These are phyloP conservation scores for Protosalanx chinensis DNA, from an alignment of 2,797 vertebrate species.

Conservation along the genomic window DNA sequence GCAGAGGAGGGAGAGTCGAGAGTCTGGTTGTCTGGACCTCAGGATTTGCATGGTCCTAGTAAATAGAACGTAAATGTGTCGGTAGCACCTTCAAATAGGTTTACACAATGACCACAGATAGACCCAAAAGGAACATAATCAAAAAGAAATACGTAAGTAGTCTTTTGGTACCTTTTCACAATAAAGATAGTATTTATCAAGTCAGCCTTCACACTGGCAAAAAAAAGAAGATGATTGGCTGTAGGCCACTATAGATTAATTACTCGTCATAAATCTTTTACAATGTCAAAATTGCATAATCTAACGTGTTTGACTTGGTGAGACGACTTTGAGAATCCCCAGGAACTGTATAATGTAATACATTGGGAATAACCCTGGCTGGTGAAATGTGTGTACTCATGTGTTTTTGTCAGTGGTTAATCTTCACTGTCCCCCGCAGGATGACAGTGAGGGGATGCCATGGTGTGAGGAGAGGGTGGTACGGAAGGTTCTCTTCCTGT, in stretches of 20 bases:
- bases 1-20: neutral
- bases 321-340: neutral
- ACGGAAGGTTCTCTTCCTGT: slow-evolving; percentile 86
- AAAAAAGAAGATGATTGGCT: neutral
- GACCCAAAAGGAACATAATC: slow-evolving; percentile 17
- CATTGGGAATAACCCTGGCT: neutral
- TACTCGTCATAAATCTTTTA: neutral
- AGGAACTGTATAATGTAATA: neutral
- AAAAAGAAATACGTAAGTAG: slow-evolving; percentile 16
- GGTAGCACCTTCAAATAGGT: neutral
- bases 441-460: slow-evolving; percentile 88
- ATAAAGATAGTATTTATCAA: neutral
- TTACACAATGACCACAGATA: slow-evolving; percentile 13
- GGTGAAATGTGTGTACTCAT: neutral
- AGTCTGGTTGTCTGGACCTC: neutral
- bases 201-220: neutral
- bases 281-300: neutral
- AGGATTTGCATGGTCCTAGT: slow-evolving; percentile 9
- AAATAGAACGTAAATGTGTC: slow-evolving; percentile 8
- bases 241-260: neutral
- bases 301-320: neutral
- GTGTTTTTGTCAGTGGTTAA: neutral
- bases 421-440: slow-evolving; percentile 57
- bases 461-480: slow-evolving; percentile 91
- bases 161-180: neutral